Base-by-base conservation (phyloP, 2,113 vertebrate species). In the Accipiter virgatus region DNA sequence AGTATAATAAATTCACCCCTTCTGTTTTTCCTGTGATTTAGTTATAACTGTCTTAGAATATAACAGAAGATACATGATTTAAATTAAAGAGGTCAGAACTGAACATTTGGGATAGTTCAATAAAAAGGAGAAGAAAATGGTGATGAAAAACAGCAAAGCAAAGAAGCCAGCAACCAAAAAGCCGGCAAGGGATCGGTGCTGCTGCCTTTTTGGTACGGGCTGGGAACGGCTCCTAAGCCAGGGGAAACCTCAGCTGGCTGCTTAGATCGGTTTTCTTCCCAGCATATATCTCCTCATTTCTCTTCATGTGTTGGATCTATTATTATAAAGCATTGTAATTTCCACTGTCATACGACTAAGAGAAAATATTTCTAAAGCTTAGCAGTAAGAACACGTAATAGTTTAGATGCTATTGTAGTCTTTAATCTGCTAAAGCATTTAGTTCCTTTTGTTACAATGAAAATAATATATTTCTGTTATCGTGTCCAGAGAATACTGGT, bases 301-400 rank as follows among this genome's bases (percentile, higher is more conserved):
- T 73, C 48, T 66, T 93, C 42, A 22, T 65, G 36, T 13, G 5
- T 55, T 90, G 82, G 48, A 65, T 53, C 40, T 80, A 11, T 90
- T 72, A 53, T 83, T 86, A 92, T 65, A 94, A 92, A 81, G 56
- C 5, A 67, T 70, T 40, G 87, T 71, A 96, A 97, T 97, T 97
- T 95, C 87, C 62, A 93, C 89, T 97, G 92, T 96, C 63, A 84
- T 84, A 93, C 9, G 2, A 97, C 93, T 94, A 98, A 96, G 92
- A 96, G 88, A 82, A 97, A 95, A 93, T 97, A 97, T 97, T 97
- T 98, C 95, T 97, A 96, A 95, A 96, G 89, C 96, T 97, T 97
- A 97, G 91, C 92, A 95, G 93, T 93, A 96, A 96, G 91, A 96
- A 93, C 90, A 95, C 36, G 13, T 92, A 98, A 96, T 94, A 85